Conservation (phyloP, 1,140 invertebrate genomes). For the Trichonephila inaurata region DNA sequence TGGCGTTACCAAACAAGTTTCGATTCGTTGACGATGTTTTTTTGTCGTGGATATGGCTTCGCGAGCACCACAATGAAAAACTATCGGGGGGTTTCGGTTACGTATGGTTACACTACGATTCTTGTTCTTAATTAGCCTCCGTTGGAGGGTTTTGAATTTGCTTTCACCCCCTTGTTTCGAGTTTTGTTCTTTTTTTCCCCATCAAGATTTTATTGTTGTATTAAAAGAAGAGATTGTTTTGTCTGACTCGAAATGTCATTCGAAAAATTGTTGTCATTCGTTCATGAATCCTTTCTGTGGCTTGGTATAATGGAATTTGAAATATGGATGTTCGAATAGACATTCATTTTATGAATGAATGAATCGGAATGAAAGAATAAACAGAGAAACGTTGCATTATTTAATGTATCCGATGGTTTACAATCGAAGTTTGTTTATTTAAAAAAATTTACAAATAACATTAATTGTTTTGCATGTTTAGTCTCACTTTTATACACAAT, state of each 20-base stretch:
- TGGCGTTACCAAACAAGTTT: slow-evolving; percentile 61
- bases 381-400: too few species aligned
- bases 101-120: slow-evolving; percentile 28
- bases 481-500: too few species aligned
- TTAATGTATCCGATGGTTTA: too few species aligned
- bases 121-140: slow-evolving; percentile 28
- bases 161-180: not conserved
- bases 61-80: not conserved
- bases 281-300: too few species aligned
- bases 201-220: not conserved
- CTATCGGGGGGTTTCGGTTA: slow-evolving; percentile 44
- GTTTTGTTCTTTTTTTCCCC: not conserved
- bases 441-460: too few species aligned
- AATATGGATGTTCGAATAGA: too few species aligned
- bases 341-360: too few species aligned
- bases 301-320: too few species aligned
- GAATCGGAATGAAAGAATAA: too few species aligned
- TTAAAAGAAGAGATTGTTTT: slow-evolving; percentile 13
- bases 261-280: not conserved
- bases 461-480: too few species aligned
- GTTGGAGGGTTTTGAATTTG: not conserved
- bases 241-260: not conserved
- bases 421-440: too few species aligned
- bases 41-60: slow-evolving; percentile 18
- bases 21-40: slow-evolving; percentile 53